Evolutionary conservation across 2,113 vertebrate genomes (phyloP).

Genomic region (Odocoileus virginianus): DNA sequence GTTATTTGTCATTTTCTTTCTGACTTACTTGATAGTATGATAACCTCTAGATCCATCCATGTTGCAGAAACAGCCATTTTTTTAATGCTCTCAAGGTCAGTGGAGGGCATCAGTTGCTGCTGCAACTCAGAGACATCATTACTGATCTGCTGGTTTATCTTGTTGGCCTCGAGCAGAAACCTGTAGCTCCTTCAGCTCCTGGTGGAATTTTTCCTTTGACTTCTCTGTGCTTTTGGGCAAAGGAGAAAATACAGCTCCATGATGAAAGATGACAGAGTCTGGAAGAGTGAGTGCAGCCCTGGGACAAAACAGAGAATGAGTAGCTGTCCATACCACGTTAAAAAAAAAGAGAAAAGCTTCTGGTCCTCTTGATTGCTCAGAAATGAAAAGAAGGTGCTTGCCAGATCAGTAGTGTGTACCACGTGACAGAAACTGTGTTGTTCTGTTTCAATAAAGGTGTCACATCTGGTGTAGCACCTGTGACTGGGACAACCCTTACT

Average conservation of each 20-base stretch:
- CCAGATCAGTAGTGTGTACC: not conserved
- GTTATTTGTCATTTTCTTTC: not conserved
- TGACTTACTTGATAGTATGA: not conserved
- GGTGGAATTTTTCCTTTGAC: not conserved
- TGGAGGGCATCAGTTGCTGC: not conserved
- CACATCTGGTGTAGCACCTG: not conserved
- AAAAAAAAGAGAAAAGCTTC: not conserved
- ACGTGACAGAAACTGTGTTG: not conserved
- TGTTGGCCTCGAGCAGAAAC: not conserved
- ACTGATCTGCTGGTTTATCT: not conserved
- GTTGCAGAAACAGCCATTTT: not conserved
- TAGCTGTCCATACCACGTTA: not conserved
- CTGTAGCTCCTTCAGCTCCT: not conserved
- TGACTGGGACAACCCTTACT: not conserved
- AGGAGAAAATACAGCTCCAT: not conserved
- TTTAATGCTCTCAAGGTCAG: not conserved
- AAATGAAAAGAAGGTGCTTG: not conserved
- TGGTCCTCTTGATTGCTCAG: not conserved
- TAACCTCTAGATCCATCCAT: not conserved
- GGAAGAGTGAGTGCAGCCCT: not conserved
- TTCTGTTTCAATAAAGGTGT: not conserved
- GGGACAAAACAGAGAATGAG: not conserved
- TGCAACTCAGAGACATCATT: not conserved
- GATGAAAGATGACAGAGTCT: not conserved
- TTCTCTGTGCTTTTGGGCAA: not conserved